Evolutionary conservation across 2,113 vertebrate species (phyloP).

Genomic region (Peromyscus leucopus): DNA sequence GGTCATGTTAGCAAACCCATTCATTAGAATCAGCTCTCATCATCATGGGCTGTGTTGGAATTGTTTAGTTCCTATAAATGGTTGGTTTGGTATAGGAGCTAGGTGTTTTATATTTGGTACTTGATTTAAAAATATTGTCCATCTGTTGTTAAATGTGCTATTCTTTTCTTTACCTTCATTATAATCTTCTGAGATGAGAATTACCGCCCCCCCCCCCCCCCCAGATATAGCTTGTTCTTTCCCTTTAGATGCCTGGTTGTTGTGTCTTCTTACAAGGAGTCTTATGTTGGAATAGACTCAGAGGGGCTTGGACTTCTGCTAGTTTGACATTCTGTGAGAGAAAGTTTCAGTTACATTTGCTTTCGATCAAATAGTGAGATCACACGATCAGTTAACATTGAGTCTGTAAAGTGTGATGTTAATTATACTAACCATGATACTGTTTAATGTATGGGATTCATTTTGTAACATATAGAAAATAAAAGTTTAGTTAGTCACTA

Average conservation of each 20-base stretch:
- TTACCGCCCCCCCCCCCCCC: too few relatives aligned
- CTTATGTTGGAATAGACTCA: neutral
- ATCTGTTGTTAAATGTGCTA: neutral
- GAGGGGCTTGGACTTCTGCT: neutral
- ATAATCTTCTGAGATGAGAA: neutral
- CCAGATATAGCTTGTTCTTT: neutral
- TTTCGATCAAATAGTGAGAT: neutral
- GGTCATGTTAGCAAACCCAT: neutral
- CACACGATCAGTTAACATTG: neutral
- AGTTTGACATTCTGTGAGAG: neutral
- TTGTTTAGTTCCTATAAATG: neutral
- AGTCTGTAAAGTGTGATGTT: neutral
- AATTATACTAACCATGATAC: neutral
- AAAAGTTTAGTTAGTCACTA: neutral
- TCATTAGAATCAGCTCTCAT: neutral
- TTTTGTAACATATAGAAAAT: neutral
- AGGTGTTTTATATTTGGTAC: neutral
- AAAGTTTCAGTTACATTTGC: neutral
- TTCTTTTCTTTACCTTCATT: neutral
- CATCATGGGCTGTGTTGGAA: neutral
- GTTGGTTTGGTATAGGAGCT: neutral
- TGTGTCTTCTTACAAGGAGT: neutral
- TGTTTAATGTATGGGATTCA: neutral
- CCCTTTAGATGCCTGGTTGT: neutral
- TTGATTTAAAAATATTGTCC: neutral